A percentile compares a stretch with the other conserved stretches of the same genome.
phyloP scores from a whole-genome alignment of 2,888 invertebrate genomes.

The Plusia festucae region DNA sequence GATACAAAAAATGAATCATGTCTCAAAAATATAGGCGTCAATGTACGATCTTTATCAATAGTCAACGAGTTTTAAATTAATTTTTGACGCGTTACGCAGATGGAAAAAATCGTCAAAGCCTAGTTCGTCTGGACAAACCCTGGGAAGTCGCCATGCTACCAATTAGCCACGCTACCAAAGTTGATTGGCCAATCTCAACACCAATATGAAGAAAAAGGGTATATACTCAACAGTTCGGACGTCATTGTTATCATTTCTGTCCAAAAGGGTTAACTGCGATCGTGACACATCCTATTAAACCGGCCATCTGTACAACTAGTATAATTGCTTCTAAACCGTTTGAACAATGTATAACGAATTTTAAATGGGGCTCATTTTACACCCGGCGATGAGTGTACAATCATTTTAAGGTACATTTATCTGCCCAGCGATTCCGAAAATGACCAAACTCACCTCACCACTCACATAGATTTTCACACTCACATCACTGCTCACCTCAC shows the following conservation, averaged over 20 bases:
- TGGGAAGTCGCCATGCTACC: too few relatives aligned
- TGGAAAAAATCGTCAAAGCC: too few relatives aligned
- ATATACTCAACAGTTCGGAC: neutral
- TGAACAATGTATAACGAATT: slow-evolving; percentile 56
- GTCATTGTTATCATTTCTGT: neutral
- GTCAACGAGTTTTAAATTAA: neutral
- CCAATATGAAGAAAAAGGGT: too few relatives aligned
- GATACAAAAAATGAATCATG: too few relatives aligned
- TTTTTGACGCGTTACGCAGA: too few relatives aligned
- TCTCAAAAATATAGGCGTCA: neutral
- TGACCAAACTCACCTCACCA: too few relatives aligned
- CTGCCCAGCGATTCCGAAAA: too few relatives aligned
- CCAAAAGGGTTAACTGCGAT: neutral
- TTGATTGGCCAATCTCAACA: too few relatives aligned
- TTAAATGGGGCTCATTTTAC: slow-evolving; percentile 51
- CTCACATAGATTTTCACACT: too few relatives aligned
- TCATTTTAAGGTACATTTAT: slow-evolving; percentile 46
- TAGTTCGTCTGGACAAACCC: too few relatives aligned
- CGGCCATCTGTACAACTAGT: slow-evolving; percentile 34
- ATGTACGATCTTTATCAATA: neutral
- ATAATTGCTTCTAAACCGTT: slow-evolving; percentile 52
- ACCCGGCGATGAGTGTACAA: slow-evolving; percentile 29
- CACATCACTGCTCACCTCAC: too few relatives aligned
- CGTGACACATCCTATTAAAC: slow-evolving; percentile 30
- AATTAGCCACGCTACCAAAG: too few relatives aligned